Evolutionary conservation across 2,113 vertebrate genomes (phyloP).

Genomic region (Piaya cayana): DNA sequence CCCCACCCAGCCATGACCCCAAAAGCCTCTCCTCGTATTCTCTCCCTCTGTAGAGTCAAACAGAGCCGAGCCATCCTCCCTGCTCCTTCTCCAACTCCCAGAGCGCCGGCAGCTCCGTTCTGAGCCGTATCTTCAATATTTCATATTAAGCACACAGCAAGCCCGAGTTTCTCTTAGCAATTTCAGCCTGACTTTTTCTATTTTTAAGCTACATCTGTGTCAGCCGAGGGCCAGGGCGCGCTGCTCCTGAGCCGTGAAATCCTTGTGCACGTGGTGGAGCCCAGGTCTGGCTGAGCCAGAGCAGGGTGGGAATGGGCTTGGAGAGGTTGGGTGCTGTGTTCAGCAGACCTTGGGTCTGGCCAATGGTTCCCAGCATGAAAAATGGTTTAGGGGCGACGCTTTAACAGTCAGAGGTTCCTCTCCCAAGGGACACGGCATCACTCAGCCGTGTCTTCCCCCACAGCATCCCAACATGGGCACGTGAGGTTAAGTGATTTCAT

Average conservation of each 20-base stretch:
- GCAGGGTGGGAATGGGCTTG: rapidly evolving
- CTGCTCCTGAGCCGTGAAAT: not conserved
- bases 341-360: not conserved
- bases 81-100: rapidly evolving
- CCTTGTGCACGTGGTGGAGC: rapidly evolving
- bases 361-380: not conserved
- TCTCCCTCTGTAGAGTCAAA: not conserved
- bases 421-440: rapidly evolving
- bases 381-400: constrained; percentile 38
- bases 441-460: not conserved
- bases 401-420: not conserved
- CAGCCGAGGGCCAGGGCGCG: not conserved
- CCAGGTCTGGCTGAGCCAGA: not conserved
- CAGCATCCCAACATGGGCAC: rapidly evolving
- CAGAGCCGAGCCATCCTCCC: not conserved
- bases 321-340: not conserved
- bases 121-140: not conserved
- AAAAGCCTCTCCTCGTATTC: not conserved
- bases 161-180: not conserved
- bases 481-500: rapidly evolving
- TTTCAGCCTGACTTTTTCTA: not conserved
- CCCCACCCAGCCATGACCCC: not conserved
- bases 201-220: not conserved
- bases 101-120: not conserved
- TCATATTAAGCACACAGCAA: too few species aligned